These are phyloP conservation scores for Limnodromus scolopaceus DNA, from an alignment of 2,797 vertebrate genomes.

Conservation along the genomic window DNA sequence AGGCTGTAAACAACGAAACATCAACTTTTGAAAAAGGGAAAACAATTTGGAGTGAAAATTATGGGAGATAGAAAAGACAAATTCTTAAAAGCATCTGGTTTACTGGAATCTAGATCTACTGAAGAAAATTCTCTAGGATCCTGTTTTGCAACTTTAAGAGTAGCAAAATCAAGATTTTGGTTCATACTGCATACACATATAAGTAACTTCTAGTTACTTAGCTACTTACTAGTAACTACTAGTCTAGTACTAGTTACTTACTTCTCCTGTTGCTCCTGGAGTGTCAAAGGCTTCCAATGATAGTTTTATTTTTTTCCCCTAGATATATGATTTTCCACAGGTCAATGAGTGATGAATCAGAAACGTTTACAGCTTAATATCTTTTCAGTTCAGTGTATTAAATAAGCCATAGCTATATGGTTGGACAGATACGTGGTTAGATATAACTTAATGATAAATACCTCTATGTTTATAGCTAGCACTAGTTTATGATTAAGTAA, in stretches of 20 bases:
- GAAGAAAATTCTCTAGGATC: background rate
- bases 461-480: no score
- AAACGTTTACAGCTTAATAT: background rate
- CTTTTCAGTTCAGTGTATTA: background rate
- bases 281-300: background rate
- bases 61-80: background rate
- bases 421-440: background rate
- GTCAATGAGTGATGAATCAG: background rate
- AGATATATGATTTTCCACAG: background rate
- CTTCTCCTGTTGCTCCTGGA: background rate
- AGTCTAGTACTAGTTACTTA: no score
- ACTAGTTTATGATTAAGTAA: background rate
- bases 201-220: background rate
- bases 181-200: background rate
- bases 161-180: background rate
- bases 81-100: background rate
- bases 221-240: no score
- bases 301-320: background rate
- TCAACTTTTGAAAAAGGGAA: background rate
- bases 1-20: background rate
- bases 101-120: background rate
- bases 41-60: background rate
- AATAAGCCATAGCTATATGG: background rate
- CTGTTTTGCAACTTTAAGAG: background rate
- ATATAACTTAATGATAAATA: background rate